These are phyloP conservation scores for Kobus ellipsiprymnus DNA, from an alignment of 2,113 vertebrate species.

Conservation along the genomic window DNA sequence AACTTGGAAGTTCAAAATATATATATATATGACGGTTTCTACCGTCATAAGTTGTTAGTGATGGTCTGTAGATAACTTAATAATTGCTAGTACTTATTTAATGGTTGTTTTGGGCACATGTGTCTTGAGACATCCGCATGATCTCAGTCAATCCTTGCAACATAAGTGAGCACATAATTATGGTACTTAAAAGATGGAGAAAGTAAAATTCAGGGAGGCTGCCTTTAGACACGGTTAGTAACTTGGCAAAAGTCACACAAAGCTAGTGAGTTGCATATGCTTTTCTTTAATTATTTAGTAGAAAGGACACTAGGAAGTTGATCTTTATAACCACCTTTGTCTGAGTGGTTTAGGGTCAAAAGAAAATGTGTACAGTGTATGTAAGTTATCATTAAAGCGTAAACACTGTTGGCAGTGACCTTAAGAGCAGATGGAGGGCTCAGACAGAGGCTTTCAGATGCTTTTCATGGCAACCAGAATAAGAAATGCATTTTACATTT, in stretches of 20 bases:
- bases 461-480: not conserved
- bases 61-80: not conserved
- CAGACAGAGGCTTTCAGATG: not conserved
- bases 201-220: not conserved
- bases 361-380: not conserved
- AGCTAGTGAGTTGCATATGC: not conserved
- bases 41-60: accelerated
- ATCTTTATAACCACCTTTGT: not conserved
- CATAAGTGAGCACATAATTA: not conserved
- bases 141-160: not conserved
- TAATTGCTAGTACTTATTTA: not conserved
- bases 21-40: not conserved
- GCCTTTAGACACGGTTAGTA: not conserved
- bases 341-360: not conserved
- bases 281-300: not conserved
- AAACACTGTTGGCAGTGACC: not conserved
- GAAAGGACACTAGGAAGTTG: not conserved
- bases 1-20: not conserved
- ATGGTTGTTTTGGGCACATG: not conserved
- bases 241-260: not conserved
- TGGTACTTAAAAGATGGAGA: not conserved
- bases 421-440: not conserved
- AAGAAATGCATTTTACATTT: not conserved
- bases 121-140: not conserved
- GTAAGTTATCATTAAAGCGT: not conserved